Evolutionary conservation across 2,113 vertebrate species (phyloP).

Genomic region (Boulengerochromis microlepis): DNA sequence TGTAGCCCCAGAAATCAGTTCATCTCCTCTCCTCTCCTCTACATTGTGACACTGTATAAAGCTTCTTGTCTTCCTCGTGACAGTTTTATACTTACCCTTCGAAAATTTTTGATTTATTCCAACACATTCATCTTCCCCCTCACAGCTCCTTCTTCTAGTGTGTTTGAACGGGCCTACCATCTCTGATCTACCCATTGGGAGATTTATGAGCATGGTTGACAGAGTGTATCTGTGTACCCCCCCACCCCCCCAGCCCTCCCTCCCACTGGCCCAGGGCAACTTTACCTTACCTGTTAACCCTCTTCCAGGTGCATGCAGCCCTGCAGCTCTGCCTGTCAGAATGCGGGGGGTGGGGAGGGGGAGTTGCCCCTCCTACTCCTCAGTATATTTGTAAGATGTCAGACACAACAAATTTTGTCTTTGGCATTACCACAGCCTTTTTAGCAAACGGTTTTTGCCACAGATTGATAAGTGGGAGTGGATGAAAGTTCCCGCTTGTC

Average conservation of each 20-base stretch:
- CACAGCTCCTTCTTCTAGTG: constrained; percentile 31
- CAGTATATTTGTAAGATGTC: constrained; percentile 66
- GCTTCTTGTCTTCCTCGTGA: background rate
- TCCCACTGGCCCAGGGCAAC: constrained; percentile 42
- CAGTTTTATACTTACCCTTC: background rate
- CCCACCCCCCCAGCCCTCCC: background rate
- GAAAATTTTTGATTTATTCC: background rate
- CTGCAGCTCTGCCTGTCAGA: constrained; percentile 44
- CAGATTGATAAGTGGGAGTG: background rate
- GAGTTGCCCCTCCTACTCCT: constrained; percentile 10
- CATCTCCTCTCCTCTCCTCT: background rate
- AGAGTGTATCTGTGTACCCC: constrained; percentile 27
- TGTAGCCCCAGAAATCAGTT: background rate
- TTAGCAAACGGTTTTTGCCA: background rate
- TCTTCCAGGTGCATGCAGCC: constrained; percentile 70
- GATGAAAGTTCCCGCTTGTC: background rate
- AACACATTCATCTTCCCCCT: constrained; percentile 8
- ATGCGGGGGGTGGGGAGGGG: background rate
- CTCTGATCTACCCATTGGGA: constrained; percentile 20
- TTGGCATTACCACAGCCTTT: constrained; percentile 7
- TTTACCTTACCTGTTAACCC: constrained; percentile 34
- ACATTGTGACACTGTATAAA: background rate
- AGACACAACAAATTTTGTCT: constrained; percentile 57
- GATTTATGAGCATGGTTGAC: constrained; percentile 69
- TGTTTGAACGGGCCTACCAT: constrained; percentile 55